These are phyloP conservation scores for Panzeria rudis DNA, from an alignment of 2,888 invertebrate species.

Conservation along the genomic window DNA sequence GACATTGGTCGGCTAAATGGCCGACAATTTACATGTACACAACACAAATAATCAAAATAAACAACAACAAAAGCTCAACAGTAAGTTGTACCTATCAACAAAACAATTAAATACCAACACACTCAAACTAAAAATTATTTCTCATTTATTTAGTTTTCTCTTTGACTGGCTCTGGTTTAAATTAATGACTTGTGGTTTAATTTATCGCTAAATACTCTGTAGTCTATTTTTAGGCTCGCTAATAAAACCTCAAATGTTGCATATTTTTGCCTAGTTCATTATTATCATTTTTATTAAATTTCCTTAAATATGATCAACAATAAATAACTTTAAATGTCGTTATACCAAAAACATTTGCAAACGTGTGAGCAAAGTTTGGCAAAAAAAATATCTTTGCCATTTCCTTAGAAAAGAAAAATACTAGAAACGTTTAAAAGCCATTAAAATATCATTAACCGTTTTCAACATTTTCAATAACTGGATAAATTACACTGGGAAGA, in stretches of 20 bases:
- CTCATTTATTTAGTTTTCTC: too few species aligned
- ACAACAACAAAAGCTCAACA: too few species aligned
- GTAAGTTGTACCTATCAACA: too few species aligned
- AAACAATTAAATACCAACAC: neutral
- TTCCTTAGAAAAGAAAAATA: constrained; percentile 11
- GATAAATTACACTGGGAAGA: constrained; percentile 22
- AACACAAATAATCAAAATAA: too few species aligned
- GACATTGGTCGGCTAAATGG: too few species aligned
- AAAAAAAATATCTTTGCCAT: constrained; percentile 10
- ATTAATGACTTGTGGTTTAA: neutral
- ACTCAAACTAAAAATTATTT: too few species aligned
- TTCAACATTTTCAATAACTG: constrained; percentile 21
- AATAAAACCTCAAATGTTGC: neutral
- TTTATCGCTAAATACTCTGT: neutral
- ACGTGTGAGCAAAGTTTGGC: neutral
- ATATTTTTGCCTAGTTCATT: neutral
- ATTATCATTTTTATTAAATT: neutral
- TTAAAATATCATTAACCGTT: constrained; percentile 62
- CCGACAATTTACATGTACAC: too few species aligned
- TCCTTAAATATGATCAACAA: neutral
- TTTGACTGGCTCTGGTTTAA: neutral
- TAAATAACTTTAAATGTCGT: neutral
- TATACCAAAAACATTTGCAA: neutral
- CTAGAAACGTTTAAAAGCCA: constrained; percentile 38
- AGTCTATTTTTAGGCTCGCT: neutral